phyloP scores from a whole-genome alignment of 2,888 invertebrate genomes.

The Drosophila lutescens region DNA sequence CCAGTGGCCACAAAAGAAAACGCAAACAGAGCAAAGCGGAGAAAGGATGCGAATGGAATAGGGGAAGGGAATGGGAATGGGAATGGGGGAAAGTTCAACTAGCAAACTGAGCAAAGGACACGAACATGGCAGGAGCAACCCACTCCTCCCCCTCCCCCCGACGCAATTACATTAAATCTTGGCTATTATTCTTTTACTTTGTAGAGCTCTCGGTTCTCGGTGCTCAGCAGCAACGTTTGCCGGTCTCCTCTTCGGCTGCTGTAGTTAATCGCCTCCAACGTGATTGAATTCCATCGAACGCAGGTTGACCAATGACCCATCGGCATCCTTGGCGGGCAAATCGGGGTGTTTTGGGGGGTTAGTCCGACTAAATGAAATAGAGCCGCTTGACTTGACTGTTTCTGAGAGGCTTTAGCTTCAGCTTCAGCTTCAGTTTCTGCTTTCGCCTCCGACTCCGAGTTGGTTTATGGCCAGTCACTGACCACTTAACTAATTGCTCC shows the following conservation, averaged over 20 bases:
- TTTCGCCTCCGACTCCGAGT: slow-evolving; percentile 22
- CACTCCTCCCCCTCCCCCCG: slow-evolving; percentile 26
- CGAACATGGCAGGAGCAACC: slow-evolving; percentile 55
- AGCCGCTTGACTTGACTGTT: slow-evolving; percentile 59
- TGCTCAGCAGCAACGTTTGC: slow-evolving; percentile 31
- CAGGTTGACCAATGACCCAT: slow-evolving; percentile 57
- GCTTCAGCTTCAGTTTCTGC: neutral
- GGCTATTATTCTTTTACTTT: slow-evolving; percentile 78
- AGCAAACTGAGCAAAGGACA: slow-evolving; percentile 71
- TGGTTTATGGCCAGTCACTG: slow-evolving; percentile 67
- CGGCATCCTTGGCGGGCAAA: slow-evolving; percentile 13
- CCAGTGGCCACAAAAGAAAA: slow-evolving; percentile 59
- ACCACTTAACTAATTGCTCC: slow-evolving; percentile 76
- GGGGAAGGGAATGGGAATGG: slow-evolving; percentile 7
- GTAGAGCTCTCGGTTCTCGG: slow-evolving; percentile 48
- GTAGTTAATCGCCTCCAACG: slow-evolving; percentile 80
- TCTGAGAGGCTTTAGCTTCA: slow-evolving; percentile 38
- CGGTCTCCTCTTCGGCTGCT: slow-evolving; percentile 42
- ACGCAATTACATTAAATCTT: slow-evolving; percentile 78
- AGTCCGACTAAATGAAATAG: slow-evolving; percentile 71
- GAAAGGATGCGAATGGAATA: slow-evolving; percentile 21
- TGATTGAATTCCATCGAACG: slow-evolving; percentile 80
- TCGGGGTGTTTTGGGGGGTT: neutral
- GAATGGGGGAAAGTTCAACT: slow-evolving; percentile 51
- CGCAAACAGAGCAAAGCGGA: slow-evolving; percentile 33